Evolutionary conservation across 2,797 vertebrate genomes (phyloP), one percentile per base, ranked within the genome.

Genomic region (Pelochelys cantorii): DNA sequence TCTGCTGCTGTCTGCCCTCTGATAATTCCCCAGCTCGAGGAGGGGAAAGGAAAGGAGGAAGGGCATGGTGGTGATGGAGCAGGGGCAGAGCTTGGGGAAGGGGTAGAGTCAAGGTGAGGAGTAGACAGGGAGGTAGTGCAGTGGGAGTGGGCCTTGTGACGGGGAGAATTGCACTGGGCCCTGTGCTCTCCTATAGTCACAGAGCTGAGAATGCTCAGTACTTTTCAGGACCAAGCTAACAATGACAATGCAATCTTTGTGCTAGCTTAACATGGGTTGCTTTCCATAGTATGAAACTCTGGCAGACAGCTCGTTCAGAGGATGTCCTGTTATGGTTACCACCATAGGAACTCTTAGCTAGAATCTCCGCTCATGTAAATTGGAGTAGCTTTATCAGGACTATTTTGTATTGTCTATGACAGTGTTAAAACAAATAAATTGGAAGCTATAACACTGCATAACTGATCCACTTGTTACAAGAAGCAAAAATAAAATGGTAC

Each of bases 231-330:
- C 78, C 75, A 83, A 13, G 9, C 52, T 80, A 81, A 84, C 31
- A 23, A 89, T 42, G 11, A 80, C 17, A 79, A 42, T 0, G 0
- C 2, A 74, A n/a, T 25, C 29, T 3, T 1, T 1, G 13, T 57
- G 31, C 82, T 87, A n/a, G 31, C 31, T 29, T 65, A 55, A 27
- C 22, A 15, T 42, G 71, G 57, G 37, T 7, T 1, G 56, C 12
- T 37, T 84, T 80, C n/a, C 31, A 7, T 7, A 42, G 6, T 55
- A 55, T 25, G 0, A 0, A 57, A 7, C 27, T 34, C 34, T 34
- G 14, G 62, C 52, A 90, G 94, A 83, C 1, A 22, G 29, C 82
- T 87, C 0, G 0, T 20, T 79, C 31, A 86, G 10, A 52, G 3
- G 52, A 62, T 42, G 48, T 48, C 57, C 80, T 17, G 68, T 34